Conservation (phyloP, 2,797 vertebrate genomes). For the Acanthis flammea region DNA sequence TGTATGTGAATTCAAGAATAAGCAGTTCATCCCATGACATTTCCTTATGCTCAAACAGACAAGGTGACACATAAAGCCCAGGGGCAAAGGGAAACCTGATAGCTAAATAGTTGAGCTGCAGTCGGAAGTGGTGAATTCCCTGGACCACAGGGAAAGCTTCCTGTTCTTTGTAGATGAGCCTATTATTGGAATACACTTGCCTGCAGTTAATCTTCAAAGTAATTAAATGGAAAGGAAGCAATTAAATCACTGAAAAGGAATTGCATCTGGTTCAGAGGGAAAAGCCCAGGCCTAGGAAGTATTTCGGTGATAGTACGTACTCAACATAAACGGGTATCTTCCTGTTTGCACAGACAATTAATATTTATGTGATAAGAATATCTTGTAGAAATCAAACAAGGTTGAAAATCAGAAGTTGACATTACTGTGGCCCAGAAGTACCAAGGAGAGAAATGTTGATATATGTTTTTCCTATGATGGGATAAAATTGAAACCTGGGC, state of each 20-base stretch:
- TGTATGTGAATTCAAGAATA: neutral
- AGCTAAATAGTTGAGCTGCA: slow-evolving; percentile 44
- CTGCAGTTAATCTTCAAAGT: slow-evolving; percentile 77
- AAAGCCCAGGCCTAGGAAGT: slow-evolving; percentile 52
- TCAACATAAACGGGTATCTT: slow-evolving; percentile 46
- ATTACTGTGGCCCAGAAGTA: neutral
- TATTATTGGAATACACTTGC: slow-evolving; percentile 80
- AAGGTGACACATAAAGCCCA: slow-evolving; percentile 72
- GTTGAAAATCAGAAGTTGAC: slow-evolving; percentile 13
- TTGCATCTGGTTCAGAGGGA: slow-evolving; percentile 60
- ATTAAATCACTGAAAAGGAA: slow-evolving; percentile 74
- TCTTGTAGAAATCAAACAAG: neutral
- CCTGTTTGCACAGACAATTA: slow-evolving; percentile 37
- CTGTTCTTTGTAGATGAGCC: slow-evolving; percentile 76
- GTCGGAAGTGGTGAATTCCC: slow-evolving; percentile 72
- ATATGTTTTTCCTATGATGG: neutral
- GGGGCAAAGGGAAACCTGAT: slow-evolving; percentile 71
- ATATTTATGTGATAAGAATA: slow-evolving; percentile 4
- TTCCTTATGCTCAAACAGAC: slow-evolving; percentile 53
- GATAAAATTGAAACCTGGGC: neutral
- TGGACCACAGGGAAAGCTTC: slow-evolving; percentile 67
- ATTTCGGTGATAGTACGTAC: slow-evolving; percentile 22
- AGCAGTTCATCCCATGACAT: slow-evolving; percentile 47
- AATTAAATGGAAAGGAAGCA: slow-evolving; percentile 79
- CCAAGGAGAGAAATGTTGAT: neutral